Evolutionary conservation across 30 jellyfish, hydroid and myxozoan genomes (phyloP).

Genomic region (Rhopilema esculentum): DNA sequence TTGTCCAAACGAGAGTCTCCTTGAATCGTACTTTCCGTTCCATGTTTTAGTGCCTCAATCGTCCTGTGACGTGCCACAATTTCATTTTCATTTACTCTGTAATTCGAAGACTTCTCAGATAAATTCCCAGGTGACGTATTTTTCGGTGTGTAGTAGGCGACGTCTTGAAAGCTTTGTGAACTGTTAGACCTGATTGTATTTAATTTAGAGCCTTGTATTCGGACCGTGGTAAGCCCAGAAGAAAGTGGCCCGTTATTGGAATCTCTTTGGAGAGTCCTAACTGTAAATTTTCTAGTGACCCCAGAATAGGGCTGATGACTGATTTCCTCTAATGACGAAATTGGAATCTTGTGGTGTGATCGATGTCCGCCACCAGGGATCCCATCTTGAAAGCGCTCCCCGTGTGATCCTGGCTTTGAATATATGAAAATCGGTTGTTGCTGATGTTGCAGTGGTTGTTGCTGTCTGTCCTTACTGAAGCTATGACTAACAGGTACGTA

Average conservation of each 20-base stretch:
- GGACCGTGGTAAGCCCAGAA: conserved; percentile 79
- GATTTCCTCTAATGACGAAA: conserved; percentile 33
- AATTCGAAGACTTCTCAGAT: not conserved
- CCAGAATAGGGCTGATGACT: conserved; percentile 60
- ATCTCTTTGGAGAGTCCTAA: conserved; percentile 60
- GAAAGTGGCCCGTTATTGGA: conserved; percentile 35
- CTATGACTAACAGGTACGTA: conserved; percentile 79
- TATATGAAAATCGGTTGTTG: conserved; percentile 33
- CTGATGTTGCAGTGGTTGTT: conserved; percentile 40
- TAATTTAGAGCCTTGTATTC: conserved; percentile 80
- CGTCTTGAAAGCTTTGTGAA: conserved; percentile 21
- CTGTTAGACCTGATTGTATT: conserved; percentile 3
- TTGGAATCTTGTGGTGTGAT: not conserved
- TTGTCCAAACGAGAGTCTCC: not conserved
- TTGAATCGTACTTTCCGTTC: not conserved
- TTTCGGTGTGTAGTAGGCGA: conserved; percentile 6
- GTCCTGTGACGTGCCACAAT: not conserved
- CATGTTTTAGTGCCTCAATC: not conserved
- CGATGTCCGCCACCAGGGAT: conserved; percentile 25
- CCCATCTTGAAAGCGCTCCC: conserved; percentile 37
- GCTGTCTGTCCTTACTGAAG: conserved; percentile 24
- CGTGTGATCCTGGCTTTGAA: conserved; percentile 49
- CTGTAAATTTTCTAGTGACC: conserved; percentile 63
- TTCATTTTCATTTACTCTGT: not conserved
- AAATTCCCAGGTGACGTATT: not conserved